These are phyloP conservation scores for Endotricha flammealis DNA, from an alignment of 2,888 invertebrate species.

Conservation along the genomic window DNA sequence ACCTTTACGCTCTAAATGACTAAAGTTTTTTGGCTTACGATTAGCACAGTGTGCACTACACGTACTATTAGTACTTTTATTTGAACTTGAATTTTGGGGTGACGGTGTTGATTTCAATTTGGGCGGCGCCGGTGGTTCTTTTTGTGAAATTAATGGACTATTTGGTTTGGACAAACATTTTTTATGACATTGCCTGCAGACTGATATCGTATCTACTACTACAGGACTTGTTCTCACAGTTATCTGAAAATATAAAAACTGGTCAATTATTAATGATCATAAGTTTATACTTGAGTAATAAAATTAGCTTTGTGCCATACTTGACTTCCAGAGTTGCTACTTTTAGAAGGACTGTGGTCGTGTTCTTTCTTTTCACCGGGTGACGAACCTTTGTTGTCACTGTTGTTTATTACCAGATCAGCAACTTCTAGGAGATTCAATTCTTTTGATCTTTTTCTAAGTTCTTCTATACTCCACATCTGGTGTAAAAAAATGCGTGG, in stretches of 20 bases:
- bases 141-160: slow-evolving; percentile 68
- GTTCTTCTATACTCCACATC: slow-evolving; percentile 85
- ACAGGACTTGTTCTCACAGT: slow-evolving; percentile 87
- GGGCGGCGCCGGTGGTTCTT: slow-evolving; percentile 48
- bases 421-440: slow-evolving; percentile 78
- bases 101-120: slow-evolving; percentile 58
- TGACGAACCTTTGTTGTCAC: slow-evolving; percentile 48
- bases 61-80: slow-evolving; percentile 56
- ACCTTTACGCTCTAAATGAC: slow-evolving; percentile 68
- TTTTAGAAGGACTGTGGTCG: slow-evolving; percentile 84
- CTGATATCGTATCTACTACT: slow-evolving; percentile 83
- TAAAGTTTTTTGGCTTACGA: slow-evolving; percentile 56
- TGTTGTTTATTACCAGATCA: slow-evolving; percentile 48
- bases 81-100: slow-evolving; percentile 59
- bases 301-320: slow-evolving; percentile 51
- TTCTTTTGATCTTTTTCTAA: slow-evolving; percentile 84
- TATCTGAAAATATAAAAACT: slow-evolving; percentile 83
- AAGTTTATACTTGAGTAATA: neutral
- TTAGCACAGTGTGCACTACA: slow-evolving; percentile 65
- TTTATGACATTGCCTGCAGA: slow-evolving; percentile 88
- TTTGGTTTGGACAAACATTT: slow-evolving; percentile 82
- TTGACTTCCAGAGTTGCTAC: slow-evolving; percentile 88
- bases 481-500: slow-evolving; percentile 25
- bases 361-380: slow-evolving; percentile 72
- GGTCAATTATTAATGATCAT: too few species aligned